Evolutionary conservation across 2,113 vertebrate genomes (phyloP), one percentile per base, ranked within the genome.

Genomic region (Gobiocypris rarus): DNA sequence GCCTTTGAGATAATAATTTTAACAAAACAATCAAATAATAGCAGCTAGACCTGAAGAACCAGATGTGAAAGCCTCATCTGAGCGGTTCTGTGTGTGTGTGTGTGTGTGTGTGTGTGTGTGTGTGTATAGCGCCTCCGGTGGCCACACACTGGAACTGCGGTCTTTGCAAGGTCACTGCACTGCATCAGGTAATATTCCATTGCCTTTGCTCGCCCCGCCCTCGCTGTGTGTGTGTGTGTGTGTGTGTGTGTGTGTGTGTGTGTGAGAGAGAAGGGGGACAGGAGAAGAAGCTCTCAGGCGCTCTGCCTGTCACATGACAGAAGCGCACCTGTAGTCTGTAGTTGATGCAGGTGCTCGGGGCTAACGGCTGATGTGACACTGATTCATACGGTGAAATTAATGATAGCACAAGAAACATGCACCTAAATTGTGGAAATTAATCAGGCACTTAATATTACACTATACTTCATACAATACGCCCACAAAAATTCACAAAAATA

Each of bases 161-260:
- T 59, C 45, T 26, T 31, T n/a, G 9, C 79, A 82, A 82, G 85
- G 87, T 82, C 80, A 83, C 17, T 34, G 75, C 75, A 78, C 75
- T 78, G 75, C 75, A 78, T 78, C 75, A 43, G 56, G 75, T 78
- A 78, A 61, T 78, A 61, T 78, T 78, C 56, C 75, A 61, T 9
- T 78, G 34, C 34, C 38, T 43, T 9, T 3, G n/a, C 14, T 24
- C 14, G 14, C 75, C 14, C 52, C 56, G 5, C 56, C 75, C 56
- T 78, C n/a, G 13, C 9, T 34, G 14, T 1, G 14, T 3, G 9
- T 26, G 70, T 48, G 41, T 15, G 70, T 15, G n/a, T 48, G 6
- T 48, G n/a, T 26, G 43, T 26, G 70, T 15, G 71, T 17, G 45
- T 17, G 45, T 6, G 74, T 6, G 50, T 3, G 74, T 1, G 26